A percentile compares a stretch with the other conserved stretches of the same genome.
phyloP scores from a whole-genome alignment of 2,113 vertebrate genomes.

The Papio anubis region DNA sequence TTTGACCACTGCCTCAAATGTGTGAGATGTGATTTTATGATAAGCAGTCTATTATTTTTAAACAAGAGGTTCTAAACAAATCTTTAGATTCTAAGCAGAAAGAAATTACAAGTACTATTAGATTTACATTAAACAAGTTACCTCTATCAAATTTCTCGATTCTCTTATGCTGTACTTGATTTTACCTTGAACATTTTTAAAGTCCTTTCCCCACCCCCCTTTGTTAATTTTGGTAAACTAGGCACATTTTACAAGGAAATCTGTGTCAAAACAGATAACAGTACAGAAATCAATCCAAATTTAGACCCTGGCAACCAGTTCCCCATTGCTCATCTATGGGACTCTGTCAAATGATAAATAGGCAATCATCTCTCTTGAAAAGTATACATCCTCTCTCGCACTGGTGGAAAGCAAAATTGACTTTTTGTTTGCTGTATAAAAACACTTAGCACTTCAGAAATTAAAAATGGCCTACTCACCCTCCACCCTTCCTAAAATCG shows the following conservation, averaged over 20 bases:
- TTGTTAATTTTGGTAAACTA: conserved; percentile 70
- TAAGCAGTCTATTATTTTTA: conserved; percentile 71
- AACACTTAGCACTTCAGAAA: conserved; percentile 77
- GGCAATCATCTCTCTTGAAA: conserved; percentile 62
- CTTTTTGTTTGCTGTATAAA: conserved; percentile 77
- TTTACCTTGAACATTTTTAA: conserved; percentile 58
- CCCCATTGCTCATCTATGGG: conserved; percentile 54
- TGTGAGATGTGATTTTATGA: conserved; percentile 72
- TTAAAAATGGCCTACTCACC: conserved; percentile 66
- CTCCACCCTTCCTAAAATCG: conserved; percentile 74
- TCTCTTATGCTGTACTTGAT: conserved; percentile 47
- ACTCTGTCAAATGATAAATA: conserved; percentile 35
- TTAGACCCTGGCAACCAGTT: conserved; percentile 62
- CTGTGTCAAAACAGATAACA: conserved; percentile 75
- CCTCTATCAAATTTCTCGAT: conserved; percentile 72
- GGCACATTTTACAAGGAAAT: conserved; percentile 82
- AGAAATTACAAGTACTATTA: conserved; percentile 73
- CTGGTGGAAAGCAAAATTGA: conserved; percentile 75
- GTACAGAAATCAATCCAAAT: conserved; percentile 70
- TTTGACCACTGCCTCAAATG: conserved; percentile 65
- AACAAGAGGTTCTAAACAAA: conserved; percentile 77
- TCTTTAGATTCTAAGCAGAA: conserved; percentile 74
- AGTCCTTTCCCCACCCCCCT: not conserved
- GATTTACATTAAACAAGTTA: conserved; percentile 74
- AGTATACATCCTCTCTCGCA: conserved; percentile 56